Evolutionary conservation across 2,797 vertebrate genomes (phyloP), one percentile per base, ranked within the genome.

Genomic region (Delichon dasypus): DNA sequence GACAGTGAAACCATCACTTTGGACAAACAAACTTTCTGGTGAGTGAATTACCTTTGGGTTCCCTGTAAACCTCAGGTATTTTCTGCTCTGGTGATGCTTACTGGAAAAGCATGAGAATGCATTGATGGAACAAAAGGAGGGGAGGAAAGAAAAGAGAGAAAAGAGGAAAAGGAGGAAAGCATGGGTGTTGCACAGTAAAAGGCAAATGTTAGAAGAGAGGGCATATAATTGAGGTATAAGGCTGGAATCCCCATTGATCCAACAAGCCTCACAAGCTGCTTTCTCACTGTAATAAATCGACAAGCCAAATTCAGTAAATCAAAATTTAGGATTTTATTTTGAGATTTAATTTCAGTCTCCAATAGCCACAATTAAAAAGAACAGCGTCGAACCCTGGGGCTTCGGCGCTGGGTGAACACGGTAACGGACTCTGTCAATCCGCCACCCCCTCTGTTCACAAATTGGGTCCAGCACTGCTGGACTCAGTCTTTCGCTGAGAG

Each of bases 241-340:
- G 29, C 66, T 85, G 67, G 80, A 90, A 94, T 89, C 32, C 57
- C 71, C 47, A 74, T 76, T 87, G 80, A 95, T 88, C 77, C 89
- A 93, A 89, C 0, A 1, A 90, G 60, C 25, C 64, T 88, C 73
- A 60, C 32, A 82, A 93, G 42, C 55, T 73, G 47, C 74, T 85
- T 91, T 87, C 68, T 91, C 74, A n/a, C n/a, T n/a, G n/a, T n/a
- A n/a, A n/a, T n/a, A n/a, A n/a, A n/a, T n/a, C n/a, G n/a, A n/a
- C n/a, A n/a, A n/a, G n/a, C n/a, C n/a, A n/a, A n/a, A n/a, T n/a
- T n/a, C n/a, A n/a, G n/a, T n/a, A n/a, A n/a, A n/a, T n/a, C n/a
- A n/a, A n/a, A n/a, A n/a, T n/a, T n/a, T n/a, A n/a, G n/a, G n/a
- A n/a, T n/a, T n/a, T n/a, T n/a, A n/a, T n/a, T n/a, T n/a, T n/a